phyloP scores from a whole-genome alignment of 2,113 vertebrate genomes.

The Centrocercus urophasianus region DNA sequence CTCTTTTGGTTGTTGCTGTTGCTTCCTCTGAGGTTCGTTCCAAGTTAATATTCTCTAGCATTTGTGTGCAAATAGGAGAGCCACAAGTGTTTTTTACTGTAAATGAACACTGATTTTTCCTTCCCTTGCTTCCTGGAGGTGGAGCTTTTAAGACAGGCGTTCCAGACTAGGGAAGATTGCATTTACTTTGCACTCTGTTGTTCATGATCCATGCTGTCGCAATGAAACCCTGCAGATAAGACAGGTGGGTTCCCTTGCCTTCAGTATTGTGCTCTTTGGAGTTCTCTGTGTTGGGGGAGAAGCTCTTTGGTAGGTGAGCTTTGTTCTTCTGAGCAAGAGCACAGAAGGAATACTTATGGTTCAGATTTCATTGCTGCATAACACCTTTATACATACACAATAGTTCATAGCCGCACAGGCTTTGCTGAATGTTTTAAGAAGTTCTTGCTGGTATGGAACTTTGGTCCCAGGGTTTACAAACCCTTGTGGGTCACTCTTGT shows the following conservation, averaged over 20 bases:
- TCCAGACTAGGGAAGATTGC: neutral
- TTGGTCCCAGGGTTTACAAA: neutral
- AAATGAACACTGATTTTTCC: neutral
- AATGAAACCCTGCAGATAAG: too few species aligned
- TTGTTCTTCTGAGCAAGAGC: neutral
- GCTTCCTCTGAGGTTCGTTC: neutral
- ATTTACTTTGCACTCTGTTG: neutral
- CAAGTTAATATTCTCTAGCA: fast-evolving
- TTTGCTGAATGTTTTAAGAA: neutral
- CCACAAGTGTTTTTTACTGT: neutral
- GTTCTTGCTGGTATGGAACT: neutral
- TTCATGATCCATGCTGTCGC: too few species aligned
- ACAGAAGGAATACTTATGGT: neutral
- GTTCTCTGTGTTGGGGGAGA: too few species aligned
- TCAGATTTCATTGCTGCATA: neutral
- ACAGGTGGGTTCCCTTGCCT: neutral
- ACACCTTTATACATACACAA: too few species aligned
- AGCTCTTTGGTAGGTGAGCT: neutral
- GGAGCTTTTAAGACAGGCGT: neutral
- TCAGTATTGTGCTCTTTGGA: neutral
- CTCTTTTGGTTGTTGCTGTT: neutral
- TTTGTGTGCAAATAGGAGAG: neutral
- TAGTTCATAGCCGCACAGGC: fast-evolving
- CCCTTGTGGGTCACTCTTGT: neutral
- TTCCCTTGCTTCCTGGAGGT: neutral